Evolutionary conservation across 2,888 invertebrate species (phyloP), one percentile per base, ranked within the genome.

Genomic region (Lasioglossum malachurum): DNA sequence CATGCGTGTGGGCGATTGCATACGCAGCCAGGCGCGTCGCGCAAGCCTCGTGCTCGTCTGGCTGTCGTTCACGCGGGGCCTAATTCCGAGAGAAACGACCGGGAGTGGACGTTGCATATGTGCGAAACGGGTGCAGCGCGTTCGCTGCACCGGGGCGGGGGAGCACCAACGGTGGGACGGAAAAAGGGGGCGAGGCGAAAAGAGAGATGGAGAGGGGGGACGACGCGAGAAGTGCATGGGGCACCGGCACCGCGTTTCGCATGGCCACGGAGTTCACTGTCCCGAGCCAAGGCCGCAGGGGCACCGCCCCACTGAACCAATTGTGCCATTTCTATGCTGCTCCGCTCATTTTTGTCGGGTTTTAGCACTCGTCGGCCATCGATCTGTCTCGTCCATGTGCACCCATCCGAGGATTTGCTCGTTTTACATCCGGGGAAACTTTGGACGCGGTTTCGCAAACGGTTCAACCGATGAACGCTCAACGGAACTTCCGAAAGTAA

Each of bases 231-330:
- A 88, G 89, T 73, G 87, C 88, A 92, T 89, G 90, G 90, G 89
- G 92, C 92, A 92, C 91, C 91, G 92, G 35, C 92, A 92, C 91
- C 91, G 92, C 89, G 86, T 89, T 89, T 90, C 89, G 90, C 90
- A 89, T 89, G 88, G 89, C 88, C 89, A 87, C 90, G 84, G 90
- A 91, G 94, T 94, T 94, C 95, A 95, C 91, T 94, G 95, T 94
- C 93, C 94, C 93, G 91, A 91, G 92, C 93, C 95, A 95, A 95
- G 95, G 95, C 93, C 94, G 93, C 91, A 89, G 92, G 94, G 93
- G 94, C 93, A 95, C 94, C 95, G 95, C 94, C 95, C 95, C 95
- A 95, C 94, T 95, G 95, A 95, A 95, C 95, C 95, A 95, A 95
- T 95, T 95, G 95, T 94, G 92, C 92, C 91, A 92, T 91, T 93